Evolutionary conservation across 2,797 vertebrate species (phyloP).

Genomic region (Lutjanus campechanus): DNA sequence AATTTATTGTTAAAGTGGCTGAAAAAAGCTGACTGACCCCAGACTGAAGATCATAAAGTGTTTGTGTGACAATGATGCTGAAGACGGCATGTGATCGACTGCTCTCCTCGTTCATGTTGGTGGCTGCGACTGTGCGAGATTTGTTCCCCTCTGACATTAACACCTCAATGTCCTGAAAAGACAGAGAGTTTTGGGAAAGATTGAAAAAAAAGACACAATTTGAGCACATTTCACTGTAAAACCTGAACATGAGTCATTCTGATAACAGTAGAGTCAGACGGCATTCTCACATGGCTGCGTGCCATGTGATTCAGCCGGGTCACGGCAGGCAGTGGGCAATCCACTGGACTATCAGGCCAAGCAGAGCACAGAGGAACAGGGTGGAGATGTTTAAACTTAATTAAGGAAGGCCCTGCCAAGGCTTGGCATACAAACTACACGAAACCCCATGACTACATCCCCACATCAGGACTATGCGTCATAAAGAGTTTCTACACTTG

Average conservation of each 20-base stretch:
- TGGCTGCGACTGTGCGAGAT: constrained; percentile 97
- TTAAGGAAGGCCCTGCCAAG: constrained; percentile 75
- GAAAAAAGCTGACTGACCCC: constrained; percentile 86
- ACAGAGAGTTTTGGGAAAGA: constrained; percentile 6
- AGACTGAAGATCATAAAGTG: constrained; percentile 93
- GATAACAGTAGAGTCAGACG: constrained; percentile 28
- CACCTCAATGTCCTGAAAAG: constrained; percentile 94
- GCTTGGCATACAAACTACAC: constrained; percentile 63
- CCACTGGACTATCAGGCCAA: constrained; percentile 54
- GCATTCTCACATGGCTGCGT: constrained; percentile 37
- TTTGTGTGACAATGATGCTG: constrained; percentile 97
- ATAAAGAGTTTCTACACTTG: constrained; percentile 40
- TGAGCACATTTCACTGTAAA: background rate
- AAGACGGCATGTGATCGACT: constrained; percentile 98
- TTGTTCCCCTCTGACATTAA: constrained; percentile 99
- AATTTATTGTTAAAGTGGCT: background rate
- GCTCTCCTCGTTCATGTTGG: constrained; percentile 99
- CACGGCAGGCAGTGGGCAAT: constrained; percentile 54
- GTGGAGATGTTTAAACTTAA: constrained; percentile 77
- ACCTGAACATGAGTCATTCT: constrained; percentile 27
- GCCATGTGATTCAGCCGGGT: constrained; percentile 54
- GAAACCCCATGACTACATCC: constrained; percentile 58
- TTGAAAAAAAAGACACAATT: background rate
- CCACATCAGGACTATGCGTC: constrained; percentile 55
- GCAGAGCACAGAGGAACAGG: constrained; percentile 69